These are phyloP conservation scores for Spizaetus ornatus DNA, from an alignment of 2,113 vertebrate species.

Conservation along the genomic window DNA sequence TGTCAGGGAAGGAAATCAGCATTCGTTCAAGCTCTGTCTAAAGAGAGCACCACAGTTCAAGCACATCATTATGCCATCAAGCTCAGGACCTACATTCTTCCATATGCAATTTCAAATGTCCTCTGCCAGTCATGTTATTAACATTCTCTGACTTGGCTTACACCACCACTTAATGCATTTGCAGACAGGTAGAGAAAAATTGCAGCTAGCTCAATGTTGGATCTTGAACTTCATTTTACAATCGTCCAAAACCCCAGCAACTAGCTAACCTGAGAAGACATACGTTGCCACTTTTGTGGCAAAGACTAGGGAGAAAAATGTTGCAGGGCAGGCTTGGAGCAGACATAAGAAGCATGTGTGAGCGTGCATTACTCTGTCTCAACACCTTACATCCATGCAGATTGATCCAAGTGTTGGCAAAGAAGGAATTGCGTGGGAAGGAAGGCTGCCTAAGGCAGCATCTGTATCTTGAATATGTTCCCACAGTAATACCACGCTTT, in stretches of 20 bases:
- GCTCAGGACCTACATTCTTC: not conserved
- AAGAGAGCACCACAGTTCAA: not conserved
- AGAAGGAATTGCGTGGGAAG: not conserved
- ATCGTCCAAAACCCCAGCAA: not conserved
- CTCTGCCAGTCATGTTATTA: not conserved
- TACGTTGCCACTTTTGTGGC: not conserved
- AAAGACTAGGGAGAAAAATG: not conserved
- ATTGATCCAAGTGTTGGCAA: constrained; percentile 37
- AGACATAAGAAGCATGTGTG: not conserved
- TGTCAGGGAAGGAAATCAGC: not conserved
- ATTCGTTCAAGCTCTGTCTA: not conserved
- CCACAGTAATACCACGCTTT: not conserved
- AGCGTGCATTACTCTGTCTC: constrained; percentile 1
- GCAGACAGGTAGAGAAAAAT: not conserved
- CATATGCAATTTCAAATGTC: not conserved
- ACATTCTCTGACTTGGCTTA: not conserved
- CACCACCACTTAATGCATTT: not conserved
- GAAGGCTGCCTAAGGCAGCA: constrained; percentile 41
- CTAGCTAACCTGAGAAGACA: not conserved
- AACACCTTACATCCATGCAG: not conserved
- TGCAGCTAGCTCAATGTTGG: not conserved
- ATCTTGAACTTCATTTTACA: not conserved
- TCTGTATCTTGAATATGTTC: constrained; percentile 45
- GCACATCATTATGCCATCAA: not conserved
- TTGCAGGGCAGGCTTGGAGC: not conserved